Base-by-base conservation (phyloP, 2,888 invertebrate species). In the Trichogramma dendrolimi region DNA sequence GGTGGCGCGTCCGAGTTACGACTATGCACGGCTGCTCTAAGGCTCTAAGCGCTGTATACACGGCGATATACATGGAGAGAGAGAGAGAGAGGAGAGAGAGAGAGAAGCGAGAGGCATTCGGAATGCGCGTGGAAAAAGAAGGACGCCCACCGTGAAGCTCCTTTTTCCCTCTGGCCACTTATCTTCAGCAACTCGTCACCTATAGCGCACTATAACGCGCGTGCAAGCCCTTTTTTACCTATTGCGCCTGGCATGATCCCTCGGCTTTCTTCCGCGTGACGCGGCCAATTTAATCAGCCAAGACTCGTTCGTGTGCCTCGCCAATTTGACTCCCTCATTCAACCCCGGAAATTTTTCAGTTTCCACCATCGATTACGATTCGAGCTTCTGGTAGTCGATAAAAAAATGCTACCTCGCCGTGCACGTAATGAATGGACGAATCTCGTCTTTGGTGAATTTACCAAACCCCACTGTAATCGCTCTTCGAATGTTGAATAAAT, bases 1-100 rank as follows among this genome's bases (percentile, higher is more conserved):
- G 58, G 27, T 60, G 63, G 57, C 50, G 56, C 62, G 60, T 44
- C 63, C 60, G 60, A 60, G 63, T 60, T 60, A 60, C 63, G 60
- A 62, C 61, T 55, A 27, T 41, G 48, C 50, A 43, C 53, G n/a
- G 4, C 2, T 43, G 42, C 4, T 14, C 48, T n/a, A 6, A 14
- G 6, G 52, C 5, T n/a, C 42, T 40, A 39, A 44, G 55, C 38
- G 38, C 27, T 27, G 27, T 27, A 27, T 27, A 27, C 27, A 27
- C 27, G 27, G 3, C 27, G 27, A 27, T 27, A 27, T 27, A 27
- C 27, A 27, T 27, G 27, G 27, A 27, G 27, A 27, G 27, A 1
- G 2, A 27, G 2, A 27, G 27, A 27, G 27, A 27, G 27, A 27
- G 27, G 27, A 1, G 2, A 27, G 2, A 27, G 27, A 27, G 27